phyloP scores from a whole-genome alignment of 2,888 invertebrate genomes.

The Cordilura impudica region DNA sequence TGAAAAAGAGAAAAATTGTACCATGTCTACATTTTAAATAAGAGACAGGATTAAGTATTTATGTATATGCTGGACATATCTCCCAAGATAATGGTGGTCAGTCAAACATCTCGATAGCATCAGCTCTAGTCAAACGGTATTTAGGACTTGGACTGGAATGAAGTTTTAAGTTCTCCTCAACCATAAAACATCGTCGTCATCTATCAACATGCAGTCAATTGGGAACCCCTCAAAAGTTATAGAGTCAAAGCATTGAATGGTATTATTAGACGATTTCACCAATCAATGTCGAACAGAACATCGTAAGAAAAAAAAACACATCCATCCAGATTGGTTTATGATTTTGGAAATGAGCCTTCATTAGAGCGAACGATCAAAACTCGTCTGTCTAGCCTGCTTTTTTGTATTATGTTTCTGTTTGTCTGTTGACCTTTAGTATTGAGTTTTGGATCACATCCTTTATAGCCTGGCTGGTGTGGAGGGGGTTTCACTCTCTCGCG shows the following conservation, averaged over 20 bases:
- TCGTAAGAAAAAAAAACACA: constrained; percentile 29
- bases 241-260: neutral
- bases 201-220: constrained; percentile 43
- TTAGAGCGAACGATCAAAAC: constrained; percentile 2
- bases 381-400: constrained; percentile 23
- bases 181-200: constrained; percentile 27
- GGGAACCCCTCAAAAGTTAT: constrained; percentile 21
- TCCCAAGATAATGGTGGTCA: constrained; percentile 6
- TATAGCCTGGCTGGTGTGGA: constrained; percentile 16
- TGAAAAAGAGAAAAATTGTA: constrained; percentile 62
- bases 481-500: constrained; percentile 18
- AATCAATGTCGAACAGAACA: constrained; percentile 28
- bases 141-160: neutral
- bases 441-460: neutral
- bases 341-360: constrained; percentile 1
- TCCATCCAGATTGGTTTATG: constrained; percentile 22
- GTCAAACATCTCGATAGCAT: constrained; percentile 30
- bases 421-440: neutral
- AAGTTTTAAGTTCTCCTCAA: constrained; percentile 12
- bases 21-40: constrained; percentile 44
- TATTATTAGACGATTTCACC: constrained; percentile 30
- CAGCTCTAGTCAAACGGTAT: neutral
- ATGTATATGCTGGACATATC: constrained; percentile 25
- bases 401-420: neutral
- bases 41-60: constrained; percentile 44